Conservation (phyloP, 2,888 invertebrate genomes). For the Oscheius sp. region DNA sequence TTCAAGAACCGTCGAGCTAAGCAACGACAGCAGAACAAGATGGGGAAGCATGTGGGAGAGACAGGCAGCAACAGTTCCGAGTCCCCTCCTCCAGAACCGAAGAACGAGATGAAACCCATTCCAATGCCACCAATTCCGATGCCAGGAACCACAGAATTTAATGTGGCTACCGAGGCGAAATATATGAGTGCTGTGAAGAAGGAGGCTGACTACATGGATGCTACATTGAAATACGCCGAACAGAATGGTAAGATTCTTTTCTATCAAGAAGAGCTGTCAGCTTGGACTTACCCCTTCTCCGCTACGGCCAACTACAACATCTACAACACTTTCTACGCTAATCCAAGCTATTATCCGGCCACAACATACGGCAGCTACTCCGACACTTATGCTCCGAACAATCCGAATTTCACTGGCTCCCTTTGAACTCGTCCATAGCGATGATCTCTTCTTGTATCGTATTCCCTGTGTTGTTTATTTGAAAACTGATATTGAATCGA, state of each 20-base stretch:
- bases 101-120: slow-evolving; percentile 34
- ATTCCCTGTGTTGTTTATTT: slow-evolving; percentile 10
- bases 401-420: slow-evolving; percentile 36
- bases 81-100: slow-evolving; percentile 40
- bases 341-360: slow-evolving; percentile 11
- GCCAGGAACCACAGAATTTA: slow-evolving; percentile 51
- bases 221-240: not conserved
- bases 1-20: slow-evolving; percentile 65
- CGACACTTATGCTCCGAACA: slow-evolving; percentile 44
- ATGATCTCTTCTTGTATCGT: slow-evolving; percentile 4
- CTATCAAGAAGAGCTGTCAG: not conserved
- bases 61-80: slow-evolving; percentile 25
- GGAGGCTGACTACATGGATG: slow-evolving; percentile 1
- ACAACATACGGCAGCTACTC: slow-evolving; percentile 28
- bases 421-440: not conserved
- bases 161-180: slow-evolving; percentile 40
- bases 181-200: slow-evolving; percentile 1
- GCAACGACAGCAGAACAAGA: slow-evolving; percentile 40
- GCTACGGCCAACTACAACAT: slow-evolving; percentile 29
- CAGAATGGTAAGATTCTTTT: not conserved
- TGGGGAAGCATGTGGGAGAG: not conserved
- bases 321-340: slow-evolving; percentile 23
- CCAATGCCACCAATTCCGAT: slow-evolving; percentile 37
- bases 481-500: not conserved
- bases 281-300: not conserved